These are phyloP conservation scores for Branchellion lobata DNA, from an alignment of 2,888 invertebrate species.

Conservation along the genomic window DNA sequence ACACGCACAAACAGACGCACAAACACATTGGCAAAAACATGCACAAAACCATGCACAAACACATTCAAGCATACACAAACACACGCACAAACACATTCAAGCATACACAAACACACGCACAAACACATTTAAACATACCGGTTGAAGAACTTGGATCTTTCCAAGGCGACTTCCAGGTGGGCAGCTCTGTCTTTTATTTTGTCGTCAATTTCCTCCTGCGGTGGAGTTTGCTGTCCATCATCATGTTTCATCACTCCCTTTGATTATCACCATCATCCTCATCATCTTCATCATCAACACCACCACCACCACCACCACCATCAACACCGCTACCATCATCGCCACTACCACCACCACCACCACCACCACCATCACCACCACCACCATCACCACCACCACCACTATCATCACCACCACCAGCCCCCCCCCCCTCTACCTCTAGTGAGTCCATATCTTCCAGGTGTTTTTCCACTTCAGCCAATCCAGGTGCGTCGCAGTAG, in stretches of 20 bases:
- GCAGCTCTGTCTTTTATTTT: constrained; percentile 35
- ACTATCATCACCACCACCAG: too few relatives aligned
- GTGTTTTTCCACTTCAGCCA: constrained; percentile 60
- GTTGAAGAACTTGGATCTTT: constrained; percentile 46
- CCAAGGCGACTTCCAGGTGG: constrained; percentile 43
- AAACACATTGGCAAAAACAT: too few relatives aligned
- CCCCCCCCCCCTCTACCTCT: too few relatives aligned
- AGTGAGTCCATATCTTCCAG: constrained; percentile 59
- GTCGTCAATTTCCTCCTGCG: constrained; percentile 36
- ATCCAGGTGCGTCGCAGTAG: constrained; percentile 59
- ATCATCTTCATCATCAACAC: neutral
- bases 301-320: neutral
- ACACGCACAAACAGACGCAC: too few relatives aligned
- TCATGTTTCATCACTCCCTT: neutral
- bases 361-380: too few relatives aligned
- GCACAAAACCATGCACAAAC: too few relatives aligned
- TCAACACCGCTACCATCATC: too few relatives aligned
- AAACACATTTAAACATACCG: neutral
- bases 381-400: too few relatives aligned
- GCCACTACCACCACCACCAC: too few relatives aligned
- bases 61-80: too few relatives aligned
- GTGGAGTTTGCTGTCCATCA: neutral
- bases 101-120: too few relatives aligned
- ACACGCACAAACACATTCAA: too few relatives aligned
- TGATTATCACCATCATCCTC: neutral